These are phyloP conservation scores for Nesoenas mayeri DNA, from an alignment of 2,113 vertebrate species.

Conservation along the genomic window DNA sequence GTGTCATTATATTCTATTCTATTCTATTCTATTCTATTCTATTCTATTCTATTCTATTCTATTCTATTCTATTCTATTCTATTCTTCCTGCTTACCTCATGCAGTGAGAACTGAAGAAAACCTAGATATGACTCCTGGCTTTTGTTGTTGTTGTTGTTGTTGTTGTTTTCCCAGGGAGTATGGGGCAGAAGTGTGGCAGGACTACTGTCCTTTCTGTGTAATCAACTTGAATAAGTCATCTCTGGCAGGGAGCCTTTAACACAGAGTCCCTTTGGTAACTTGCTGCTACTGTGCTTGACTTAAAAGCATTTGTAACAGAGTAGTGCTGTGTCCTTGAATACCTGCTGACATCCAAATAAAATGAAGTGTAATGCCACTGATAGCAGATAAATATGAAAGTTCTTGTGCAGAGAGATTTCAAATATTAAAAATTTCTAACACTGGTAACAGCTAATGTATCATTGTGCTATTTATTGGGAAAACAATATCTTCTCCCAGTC, in stretches of 20 bases:
- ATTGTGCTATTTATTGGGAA: background rate
- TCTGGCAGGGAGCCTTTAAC: constrained; percentile 2
- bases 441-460: background rate
- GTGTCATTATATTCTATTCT: background rate
- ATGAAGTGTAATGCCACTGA: background rate
- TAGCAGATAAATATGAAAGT: background rate
- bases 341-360: background rate
- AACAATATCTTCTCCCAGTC: background rate
- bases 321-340: background rate
- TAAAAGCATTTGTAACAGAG: background rate
- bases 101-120: background rate
- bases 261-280: background rate
- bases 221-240: background rate
- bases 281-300: background rate
- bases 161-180: accelerated
- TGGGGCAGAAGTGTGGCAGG: background rate
- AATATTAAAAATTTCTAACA: background rate
- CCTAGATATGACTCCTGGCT: background rate
- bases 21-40: too few relatives aligned
- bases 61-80: too few relatives aligned
- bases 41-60: too few relatives aligned
- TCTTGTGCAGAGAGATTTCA: background rate
- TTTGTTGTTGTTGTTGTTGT: background rate
- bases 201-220: background rate
- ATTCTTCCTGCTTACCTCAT: background rate